Evolutionary conservation across 2,113 vertebrate genomes (phyloP).

Genomic region (Burhinus oedicnemus): DNA sequence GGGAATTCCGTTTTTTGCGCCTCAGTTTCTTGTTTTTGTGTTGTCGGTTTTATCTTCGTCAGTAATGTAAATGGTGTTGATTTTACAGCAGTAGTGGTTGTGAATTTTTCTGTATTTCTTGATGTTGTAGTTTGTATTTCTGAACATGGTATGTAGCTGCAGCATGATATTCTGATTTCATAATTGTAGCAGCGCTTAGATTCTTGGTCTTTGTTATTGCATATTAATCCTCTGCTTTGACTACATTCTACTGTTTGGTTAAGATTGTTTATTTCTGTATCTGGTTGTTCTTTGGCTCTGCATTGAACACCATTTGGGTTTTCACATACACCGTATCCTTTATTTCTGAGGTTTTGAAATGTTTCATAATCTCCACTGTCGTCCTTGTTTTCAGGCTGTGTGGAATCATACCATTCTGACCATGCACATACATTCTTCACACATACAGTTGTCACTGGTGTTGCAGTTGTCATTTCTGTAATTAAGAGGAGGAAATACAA

Average conservation of each 20-base stretch:
- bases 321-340: constrained; percentile 59
- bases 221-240: constrained; percentile 36
- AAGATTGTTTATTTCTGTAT: background rate
- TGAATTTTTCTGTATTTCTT: background rate
- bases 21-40: rapidly evolving
- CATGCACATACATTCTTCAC: constrained; percentile 58
- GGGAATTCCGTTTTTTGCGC: rapidly evolving
- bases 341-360: constrained; percentile 10
- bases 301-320: constrained; percentile 6
- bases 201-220: constrained; percentile 68
- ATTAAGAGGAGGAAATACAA: background rate
- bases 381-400: background rate
- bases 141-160: constrained; percentile 54
- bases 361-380: constrained; percentile 75
- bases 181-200: constrained; percentile 66
- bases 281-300: background rate
- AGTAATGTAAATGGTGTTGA: background rate
- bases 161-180: constrained; percentile 71
- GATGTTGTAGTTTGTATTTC: background rate
- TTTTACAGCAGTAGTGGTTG: background rate
- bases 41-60: background rate
- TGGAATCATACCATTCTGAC: constrained; percentile 71
- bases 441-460: constrained; percentile 47
- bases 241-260: constrained; percentile 66
- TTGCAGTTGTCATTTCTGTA: background rate